phyloP scores from a whole-genome alignment of 1,140 invertebrate genomes.

The Camponotus pennsylvanicus region DNA sequence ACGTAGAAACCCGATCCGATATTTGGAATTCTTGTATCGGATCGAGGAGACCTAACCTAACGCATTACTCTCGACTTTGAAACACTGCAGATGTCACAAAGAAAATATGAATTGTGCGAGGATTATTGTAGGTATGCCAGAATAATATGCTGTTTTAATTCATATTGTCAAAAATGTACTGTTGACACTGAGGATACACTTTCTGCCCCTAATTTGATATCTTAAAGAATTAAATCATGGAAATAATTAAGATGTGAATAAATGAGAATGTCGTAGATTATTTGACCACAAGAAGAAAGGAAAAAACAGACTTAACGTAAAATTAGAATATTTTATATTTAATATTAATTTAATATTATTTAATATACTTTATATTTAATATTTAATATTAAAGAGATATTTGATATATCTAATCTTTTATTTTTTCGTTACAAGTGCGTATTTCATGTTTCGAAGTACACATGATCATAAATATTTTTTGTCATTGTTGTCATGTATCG shows the following conservation, averaged over 20 bases:
- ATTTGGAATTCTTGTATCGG: not conserved
- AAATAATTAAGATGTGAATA: not conserved
- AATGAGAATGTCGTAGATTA: not conserved
- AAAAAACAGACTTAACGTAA: not conserved
- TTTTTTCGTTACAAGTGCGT: not conserved
- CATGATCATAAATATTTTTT: slow-evolving; percentile 11
- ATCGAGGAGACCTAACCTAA: not conserved
- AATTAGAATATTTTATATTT: not conserved
- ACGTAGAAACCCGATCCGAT: slow-evolving; percentile 17
- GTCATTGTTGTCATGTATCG: not conserved
- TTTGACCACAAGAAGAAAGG: not conserved
- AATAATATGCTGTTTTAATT: not conserved
- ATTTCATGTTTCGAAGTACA: not conserved
- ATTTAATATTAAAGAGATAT: not conserved
- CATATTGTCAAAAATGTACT: not conserved
- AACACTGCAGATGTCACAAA: not conserved
- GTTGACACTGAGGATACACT: not conserved
- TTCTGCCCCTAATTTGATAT: not conserved
- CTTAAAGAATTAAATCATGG: not conserved
- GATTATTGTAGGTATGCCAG: not conserved
- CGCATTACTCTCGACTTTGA: not conserved
- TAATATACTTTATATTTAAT: too few species aligned
- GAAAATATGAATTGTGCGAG: not conserved
- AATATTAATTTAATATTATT: too few species aligned
- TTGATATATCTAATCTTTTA: not conserved